Percentiles rank a stretch among this genome's conserved stretches.
These are phyloP conservation scores for Pedionomus torquatus DNA, from an alignment of 2,113 vertebrate species.

Conservation along the genomic window DNA sequence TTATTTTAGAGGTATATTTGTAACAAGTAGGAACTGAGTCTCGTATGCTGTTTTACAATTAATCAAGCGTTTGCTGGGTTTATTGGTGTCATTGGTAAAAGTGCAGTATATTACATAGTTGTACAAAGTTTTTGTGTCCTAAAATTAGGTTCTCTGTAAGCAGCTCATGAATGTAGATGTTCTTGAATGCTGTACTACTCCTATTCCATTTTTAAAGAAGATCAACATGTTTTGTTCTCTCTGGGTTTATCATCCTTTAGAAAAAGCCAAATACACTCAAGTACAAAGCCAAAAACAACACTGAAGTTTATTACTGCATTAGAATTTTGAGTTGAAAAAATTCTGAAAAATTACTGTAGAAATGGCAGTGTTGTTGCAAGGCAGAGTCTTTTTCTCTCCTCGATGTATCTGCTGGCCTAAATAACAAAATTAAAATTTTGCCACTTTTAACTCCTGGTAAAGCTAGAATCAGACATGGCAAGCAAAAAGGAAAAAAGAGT, in stretches of 20 bases:
- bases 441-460: not conserved
- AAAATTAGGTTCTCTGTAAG: not conserved
- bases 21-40: not conserved
- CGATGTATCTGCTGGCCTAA: not conserved
- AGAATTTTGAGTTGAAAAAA: not conserved
- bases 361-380: not conserved
- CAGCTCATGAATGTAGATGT: not conserved
- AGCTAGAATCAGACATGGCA: not conserved
- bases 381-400: not conserved
- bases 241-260: not conserved
- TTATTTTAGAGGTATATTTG: not conserved
- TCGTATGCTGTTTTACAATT: not conserved
- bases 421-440: not conserved
- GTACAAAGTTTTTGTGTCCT: rapidly evolving
- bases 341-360: not conserved
- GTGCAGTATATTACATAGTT: not conserved
- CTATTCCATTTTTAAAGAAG: not conserved
- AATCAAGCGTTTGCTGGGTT: not conserved
- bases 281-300: not conserved
- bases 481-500: not conserved
- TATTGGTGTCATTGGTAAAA: not conserved
- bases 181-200: not conserved
- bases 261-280: not conserved
- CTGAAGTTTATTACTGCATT: not conserved
- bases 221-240: not conserved